A percentile compares a stretch with the other conserved stretches of the same genome.
Conservation (phyloP, 2,888 invertebrate genomes). For the Tachina fera region DNA sequence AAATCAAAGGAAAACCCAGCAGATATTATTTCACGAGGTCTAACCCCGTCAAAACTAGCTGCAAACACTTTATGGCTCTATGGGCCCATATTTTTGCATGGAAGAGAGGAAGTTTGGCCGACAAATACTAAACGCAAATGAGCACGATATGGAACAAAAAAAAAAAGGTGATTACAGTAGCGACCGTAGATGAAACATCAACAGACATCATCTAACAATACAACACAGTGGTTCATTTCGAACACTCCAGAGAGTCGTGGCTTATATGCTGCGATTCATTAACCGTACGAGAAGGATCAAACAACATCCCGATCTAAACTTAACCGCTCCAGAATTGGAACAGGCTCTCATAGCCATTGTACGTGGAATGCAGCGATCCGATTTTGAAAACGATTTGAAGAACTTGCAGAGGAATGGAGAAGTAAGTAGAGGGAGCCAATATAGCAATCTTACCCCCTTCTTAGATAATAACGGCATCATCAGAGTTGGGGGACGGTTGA, state of each 20-base stretch:
- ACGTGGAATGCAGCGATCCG: too few relatives aligned
- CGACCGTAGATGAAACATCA: not conserved
- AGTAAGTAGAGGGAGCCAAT: conserved; percentile 1
- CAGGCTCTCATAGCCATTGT: too few relatives aligned
- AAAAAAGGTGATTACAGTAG: not conserved
- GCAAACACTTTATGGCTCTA: too few relatives aligned
- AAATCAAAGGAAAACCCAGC: too few relatives aligned
- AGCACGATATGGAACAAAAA: not conserved
- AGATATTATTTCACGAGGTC: too few relatives aligned
- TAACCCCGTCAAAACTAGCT: too few relatives aligned
- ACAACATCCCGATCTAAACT: not conserved
- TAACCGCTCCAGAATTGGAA: not conserved
- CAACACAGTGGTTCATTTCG: too few relatives aligned
- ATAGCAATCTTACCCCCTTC: not conserved
- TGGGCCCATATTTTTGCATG: not conserved
- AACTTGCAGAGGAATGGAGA: too few relatives aligned
- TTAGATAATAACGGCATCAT: conserved; percentile 21
- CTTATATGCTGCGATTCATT: conserved; percentile 4
- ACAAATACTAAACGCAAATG: not conserved
- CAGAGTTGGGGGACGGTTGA: conserved; percentile 4
- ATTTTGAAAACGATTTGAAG: too few relatives aligned
- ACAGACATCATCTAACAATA: not conserved
- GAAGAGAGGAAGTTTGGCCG: not conserved
- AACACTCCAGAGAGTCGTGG: not conserved
- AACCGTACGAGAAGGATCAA: not conserved